These are phyloP conservation scores for Mactra quadrangularis DNA, from an alignment of 1,140 invertebrate genomes.

Conservation along the genomic window DNA sequence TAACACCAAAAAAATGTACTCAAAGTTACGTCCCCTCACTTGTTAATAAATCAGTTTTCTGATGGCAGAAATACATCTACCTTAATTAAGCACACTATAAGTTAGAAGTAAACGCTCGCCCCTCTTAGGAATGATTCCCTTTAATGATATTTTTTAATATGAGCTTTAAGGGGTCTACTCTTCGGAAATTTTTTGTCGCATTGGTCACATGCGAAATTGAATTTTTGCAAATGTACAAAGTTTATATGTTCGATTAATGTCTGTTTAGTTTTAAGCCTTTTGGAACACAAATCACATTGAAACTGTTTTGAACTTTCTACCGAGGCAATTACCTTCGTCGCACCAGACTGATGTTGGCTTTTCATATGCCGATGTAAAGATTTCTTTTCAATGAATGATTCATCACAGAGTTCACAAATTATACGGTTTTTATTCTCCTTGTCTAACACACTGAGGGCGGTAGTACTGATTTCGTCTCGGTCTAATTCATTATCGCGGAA, in stretches of 20 bases:
- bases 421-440: neutral
- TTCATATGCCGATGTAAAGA: neutral
- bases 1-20: no score
- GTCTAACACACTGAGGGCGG: neutral
- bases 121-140: no score
- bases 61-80: no score
- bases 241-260: conserved; percentile 1
- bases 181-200: neutral
- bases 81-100: no score
- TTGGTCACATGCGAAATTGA: neutral
- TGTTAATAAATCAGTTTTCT: no score
- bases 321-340: neutral
- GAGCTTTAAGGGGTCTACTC: neutral
- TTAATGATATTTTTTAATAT: no score
- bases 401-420: neutral
- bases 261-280: neutral
- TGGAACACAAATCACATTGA: conserved; percentile 11
- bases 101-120: no score
- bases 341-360: neutral
- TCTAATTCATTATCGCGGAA: no score
- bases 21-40: no score
- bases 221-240: conserved; percentile 14
- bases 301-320: neutral
- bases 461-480: neutral
- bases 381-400: neutral